Evolutionary conservation across 2,113 vertebrate species (phyloP).

Genomic region (Syngnathus floridae): DNA sequence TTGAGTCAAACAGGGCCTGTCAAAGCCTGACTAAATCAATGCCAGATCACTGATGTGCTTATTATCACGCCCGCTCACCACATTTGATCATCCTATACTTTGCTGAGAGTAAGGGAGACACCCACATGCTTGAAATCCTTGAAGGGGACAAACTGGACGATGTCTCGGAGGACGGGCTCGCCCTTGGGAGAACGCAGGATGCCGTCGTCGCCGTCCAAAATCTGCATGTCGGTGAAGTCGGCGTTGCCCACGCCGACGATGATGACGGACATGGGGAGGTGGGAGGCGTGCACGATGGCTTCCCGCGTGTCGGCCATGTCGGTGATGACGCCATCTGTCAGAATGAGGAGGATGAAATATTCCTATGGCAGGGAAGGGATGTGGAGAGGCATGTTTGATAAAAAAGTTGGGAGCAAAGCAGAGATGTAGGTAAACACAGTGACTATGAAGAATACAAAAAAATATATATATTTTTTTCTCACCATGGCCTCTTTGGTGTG

Average conservation of each 20-base stretch:
- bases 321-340: conserved; percentile 96
- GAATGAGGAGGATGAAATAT: conserved; percentile 96
- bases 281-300: conserved; percentile 94
- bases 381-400: not conserved
- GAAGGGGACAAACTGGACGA: conserved; percentile 98
- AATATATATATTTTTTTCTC: conserved; percentile 50
- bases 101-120: conserved; percentile 7
- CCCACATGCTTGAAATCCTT: conserved; percentile 97
- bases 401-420: not conserved
- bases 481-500: conserved; percentile 97
- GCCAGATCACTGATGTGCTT: conserved; percentile 25
- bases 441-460: conserved; percentile 8
- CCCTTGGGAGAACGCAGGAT: conserved; percentile 94
- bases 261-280: conserved; percentile 97
- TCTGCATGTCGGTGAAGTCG: conserved; percentile 98
- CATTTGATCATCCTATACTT: not conserved
- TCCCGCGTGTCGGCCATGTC: conserved; percentile 97
- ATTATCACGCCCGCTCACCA: conserved; percentile 45
- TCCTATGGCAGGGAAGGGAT: conserved; percentile 73
- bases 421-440: not conserved
- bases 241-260: conserved; percentile 95
- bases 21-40: conserved; percentile 43
- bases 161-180: conserved; percentile 91
- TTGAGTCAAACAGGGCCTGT: conserved; percentile 40
- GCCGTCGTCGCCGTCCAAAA: conserved; percentile 91